A percentile compares a stretch with the other conserved stretches of the same genome.
Conservation (phyloP, 2,888 invertebrate genomes). For the Zele albiditarsus region DNA sequence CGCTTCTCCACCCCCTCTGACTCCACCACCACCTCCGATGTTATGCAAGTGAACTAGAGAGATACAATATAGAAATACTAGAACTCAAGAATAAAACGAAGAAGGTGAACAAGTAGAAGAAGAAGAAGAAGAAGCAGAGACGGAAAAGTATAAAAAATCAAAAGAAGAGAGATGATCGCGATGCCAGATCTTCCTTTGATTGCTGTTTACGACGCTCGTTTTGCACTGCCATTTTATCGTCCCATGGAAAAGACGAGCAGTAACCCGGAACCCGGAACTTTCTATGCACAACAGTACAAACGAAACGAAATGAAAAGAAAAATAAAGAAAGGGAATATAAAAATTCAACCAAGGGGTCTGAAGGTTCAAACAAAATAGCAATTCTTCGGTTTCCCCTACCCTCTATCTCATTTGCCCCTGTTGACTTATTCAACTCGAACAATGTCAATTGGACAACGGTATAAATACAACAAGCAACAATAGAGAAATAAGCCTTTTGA, state of each 20-base stretch:
- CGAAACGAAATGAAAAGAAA: constrained; percentile 19
- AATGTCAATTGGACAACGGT: constrained; percentile 50
- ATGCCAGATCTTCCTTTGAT: constrained; percentile 63
- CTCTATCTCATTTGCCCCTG: constrained; percentile 22
- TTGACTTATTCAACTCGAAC: constrained; percentile 22
- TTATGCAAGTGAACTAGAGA: constrained; percentile 57
- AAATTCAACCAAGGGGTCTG: background rate
- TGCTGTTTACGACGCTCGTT: constrained; percentile 65
- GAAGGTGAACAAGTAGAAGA: constrained; percentile 29
- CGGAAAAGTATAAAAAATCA: background rate
- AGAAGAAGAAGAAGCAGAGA: constrained; percentile 28
- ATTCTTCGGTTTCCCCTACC: constrained; percentile 4
- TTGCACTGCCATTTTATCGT: constrained; percentile 57
- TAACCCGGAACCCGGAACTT: constrained; percentile 47
- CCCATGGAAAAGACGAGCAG: constrained; percentile 29
- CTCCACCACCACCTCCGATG: constrained; percentile 35
- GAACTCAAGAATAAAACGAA: constrained; percentile 1
- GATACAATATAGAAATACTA: constrained; percentile 30
- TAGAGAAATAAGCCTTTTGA: constrained; percentile 10
- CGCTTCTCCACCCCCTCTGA: background rate
- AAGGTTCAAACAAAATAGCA: background rate
- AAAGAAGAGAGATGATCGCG: constrained; percentile 51
- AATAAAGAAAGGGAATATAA: constrained; percentile 1
- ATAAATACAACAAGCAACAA: constrained; percentile 28
- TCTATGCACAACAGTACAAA: constrained; percentile 22